Conservation (phyloP, 1,140 invertebrate species). For the Saccostrea echinata region DNA sequence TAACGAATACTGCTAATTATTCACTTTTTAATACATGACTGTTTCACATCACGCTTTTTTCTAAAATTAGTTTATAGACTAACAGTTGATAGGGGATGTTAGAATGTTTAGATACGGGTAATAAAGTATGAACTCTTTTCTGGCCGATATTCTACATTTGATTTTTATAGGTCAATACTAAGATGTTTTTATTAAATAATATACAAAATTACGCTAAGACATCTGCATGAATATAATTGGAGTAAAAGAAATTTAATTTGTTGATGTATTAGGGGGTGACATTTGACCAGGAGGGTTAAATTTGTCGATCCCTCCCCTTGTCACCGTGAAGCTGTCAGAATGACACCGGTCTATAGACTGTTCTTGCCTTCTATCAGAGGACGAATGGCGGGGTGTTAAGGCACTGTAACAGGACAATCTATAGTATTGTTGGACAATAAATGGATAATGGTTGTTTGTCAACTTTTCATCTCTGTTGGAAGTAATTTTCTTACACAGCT, state of each 20-base stretch:
- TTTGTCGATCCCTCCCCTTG: not conserved
- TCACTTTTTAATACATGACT: not conserved
- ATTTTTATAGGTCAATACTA: too few species aligned
- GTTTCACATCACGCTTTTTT: not conserved
- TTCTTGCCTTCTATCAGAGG: not conserved
- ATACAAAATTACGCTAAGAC: too few species aligned
- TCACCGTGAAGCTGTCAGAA: not conserved
- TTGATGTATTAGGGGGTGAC: conserved; percentile 17
- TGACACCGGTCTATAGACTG: not conserved
- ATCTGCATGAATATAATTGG: not conserved
- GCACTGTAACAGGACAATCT: not conserved
- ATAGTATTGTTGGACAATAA: conserved; percentile 14
- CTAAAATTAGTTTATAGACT: not conserved
- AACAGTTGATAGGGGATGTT: not conserved
- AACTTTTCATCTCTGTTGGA: conserved; percentile 13
- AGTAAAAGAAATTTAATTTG: not conserved
- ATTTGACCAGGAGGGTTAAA: conserved; percentile 2
- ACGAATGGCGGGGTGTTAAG: not conserved
- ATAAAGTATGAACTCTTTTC: too few species aligned
- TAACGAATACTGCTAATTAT: not conserved
- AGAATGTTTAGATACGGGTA: not conserved
- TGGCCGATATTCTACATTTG: too few species aligned
- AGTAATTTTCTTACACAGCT: not conserved
- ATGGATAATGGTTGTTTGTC: conserved; percentile 20
- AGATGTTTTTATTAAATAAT: too few species aligned